Percentiles rank a stretch among this genome's conserved stretches.
Evolutionary conservation across 2,113 vertebrate species (phyloP).

Genomic region (Setophaga coronata): DNA sequence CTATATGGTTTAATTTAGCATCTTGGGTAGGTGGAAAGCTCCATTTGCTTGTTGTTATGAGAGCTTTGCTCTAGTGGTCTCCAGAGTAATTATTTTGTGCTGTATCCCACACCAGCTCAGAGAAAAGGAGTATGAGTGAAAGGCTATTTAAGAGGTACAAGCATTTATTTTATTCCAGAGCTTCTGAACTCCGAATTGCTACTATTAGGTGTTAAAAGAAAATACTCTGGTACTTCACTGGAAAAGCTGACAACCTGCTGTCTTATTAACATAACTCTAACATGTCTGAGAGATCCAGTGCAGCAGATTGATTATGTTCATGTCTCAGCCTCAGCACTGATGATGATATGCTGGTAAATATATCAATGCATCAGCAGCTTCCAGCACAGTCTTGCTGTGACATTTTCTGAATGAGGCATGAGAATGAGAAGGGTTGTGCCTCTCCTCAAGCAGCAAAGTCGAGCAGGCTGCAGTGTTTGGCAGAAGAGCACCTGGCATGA

Average conservation of each 20-base stretch:
- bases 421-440: conserved; percentile 3
- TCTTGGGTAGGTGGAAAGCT: neutral
- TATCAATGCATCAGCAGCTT: conserved; percentile 47
- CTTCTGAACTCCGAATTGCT: neutral
- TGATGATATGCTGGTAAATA: conserved; percentile 57
- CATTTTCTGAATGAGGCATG: conserved; percentile 56
- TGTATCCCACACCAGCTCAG: neutral
- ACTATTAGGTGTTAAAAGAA: conserved; percentile 30
- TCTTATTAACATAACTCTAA: conserved; percentile 60
- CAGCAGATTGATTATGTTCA: conserved; percentile 64
- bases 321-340: conserved; percentile 32
- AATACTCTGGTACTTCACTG: neutral
- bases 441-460: neutral
- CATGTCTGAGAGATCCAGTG: conserved; percentile 33
- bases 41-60: neutral
- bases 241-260: conserved; percentile 55
- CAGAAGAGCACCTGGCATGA: neutral
- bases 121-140: neutral
- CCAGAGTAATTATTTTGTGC: neutral
- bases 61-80: neutral
- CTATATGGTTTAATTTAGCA: neutral
- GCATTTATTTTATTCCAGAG: conserved; percentile 20
- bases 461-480: neutral
- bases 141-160: conserved; percentile 8
- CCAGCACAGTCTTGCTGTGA: neutral